A percentile compares a stretch with the other conserved stretches of the same genome.
Conservation (phyloP, 2,797 vertebrate species). For the Champsocephalus gunnari region DNA sequence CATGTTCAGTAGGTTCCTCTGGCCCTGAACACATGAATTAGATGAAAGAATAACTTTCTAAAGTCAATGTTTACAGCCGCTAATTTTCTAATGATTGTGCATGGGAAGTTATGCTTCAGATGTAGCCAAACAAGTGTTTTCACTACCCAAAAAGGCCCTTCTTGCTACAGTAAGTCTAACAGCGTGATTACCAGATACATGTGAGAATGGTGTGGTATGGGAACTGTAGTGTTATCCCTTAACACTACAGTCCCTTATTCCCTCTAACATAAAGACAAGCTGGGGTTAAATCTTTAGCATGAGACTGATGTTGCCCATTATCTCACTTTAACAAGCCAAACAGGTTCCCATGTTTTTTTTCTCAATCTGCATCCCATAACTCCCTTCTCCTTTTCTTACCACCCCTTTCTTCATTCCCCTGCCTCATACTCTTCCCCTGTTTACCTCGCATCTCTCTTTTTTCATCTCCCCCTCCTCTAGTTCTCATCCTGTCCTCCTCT, state of each 20-base stretch:
- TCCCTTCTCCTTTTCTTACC: not conserved
- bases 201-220: not conserved
- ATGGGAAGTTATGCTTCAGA: too few species aligned
- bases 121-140: not conserved
- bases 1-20: not conserved
- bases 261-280: too few species aligned
- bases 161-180: too few species aligned
- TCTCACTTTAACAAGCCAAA: not conserved
- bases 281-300: not conserved
- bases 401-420: not conserved
- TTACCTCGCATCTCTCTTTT: constrained; percentile 21
- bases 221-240: not conserved
- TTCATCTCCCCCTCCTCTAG: constrained; percentile 29
- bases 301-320: not conserved
- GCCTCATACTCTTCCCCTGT: not conserved
- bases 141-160: not conserved
- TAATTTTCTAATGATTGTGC: too few species aligned
- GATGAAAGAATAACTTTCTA: too few species aligned
- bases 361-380: not conserved
- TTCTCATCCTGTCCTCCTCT: constrained; percentile 55
- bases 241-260: too few species aligned
- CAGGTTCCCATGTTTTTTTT: not conserved
- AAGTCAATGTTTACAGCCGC: too few species aligned
- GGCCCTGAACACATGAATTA: too few species aligned
- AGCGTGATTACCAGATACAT: too few species aligned